phyloP scores from a whole-genome alignment of 2,113 vertebrate species.

The Tiliqua scincoides region DNA sequence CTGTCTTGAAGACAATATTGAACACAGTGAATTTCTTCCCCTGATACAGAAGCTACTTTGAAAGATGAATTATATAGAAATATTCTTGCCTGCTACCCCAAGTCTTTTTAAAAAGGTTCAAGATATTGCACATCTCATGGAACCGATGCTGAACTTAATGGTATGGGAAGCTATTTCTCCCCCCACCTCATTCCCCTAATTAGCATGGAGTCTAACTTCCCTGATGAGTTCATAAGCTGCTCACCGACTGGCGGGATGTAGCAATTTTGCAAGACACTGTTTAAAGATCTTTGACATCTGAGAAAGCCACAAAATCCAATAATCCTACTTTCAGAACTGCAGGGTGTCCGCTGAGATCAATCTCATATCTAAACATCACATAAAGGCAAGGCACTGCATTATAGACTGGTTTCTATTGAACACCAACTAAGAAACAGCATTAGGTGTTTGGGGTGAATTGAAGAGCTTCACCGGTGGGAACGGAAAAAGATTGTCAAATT shows the following conservation, averaged over 20 bases:
- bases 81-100: not conserved
- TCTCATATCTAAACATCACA: slow-evolving; percentile 99
- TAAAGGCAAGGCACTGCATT: slow-evolving; percentile 86
- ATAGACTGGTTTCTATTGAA: slow-evolving; percentile 88
- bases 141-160: slow-evolving; percentile 76
- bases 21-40: not conserved
- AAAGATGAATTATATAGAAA: not conserved
- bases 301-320: slow-evolving; percentile 99
- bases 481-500: slow-evolving; percentile 85
- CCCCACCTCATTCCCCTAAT: slow-evolving; percentile 75
- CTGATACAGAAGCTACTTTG: not conserved
- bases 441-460: slow-evolving; percentile 80
- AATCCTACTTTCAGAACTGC: slow-evolving; percentile 98
- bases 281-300: slow-evolving; percentile 99
- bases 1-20: not conserved
- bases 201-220: slow-evolving; percentile 90
- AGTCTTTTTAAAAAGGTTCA: slow-evolving; percentile 46
- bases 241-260: slow-evolving; percentile 89
- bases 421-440: slow-evolving; percentile 91
- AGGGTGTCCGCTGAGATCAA: slow-evolving; percentile 96
- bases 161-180: slow-evolving; percentile 44
- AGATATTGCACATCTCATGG: slow-evolving; percentile 78
- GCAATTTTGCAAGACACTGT: slow-evolving; percentile 96
- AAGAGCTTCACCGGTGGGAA: slow-evolving; percentile 85
- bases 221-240: slow-evolving; percentile 96